Evolutionary conservation across 1,140 invertebrate species (phyloP), one percentile per base, ranked within the genome.

Genomic region (Elymnias hypermnestra): DNA sequence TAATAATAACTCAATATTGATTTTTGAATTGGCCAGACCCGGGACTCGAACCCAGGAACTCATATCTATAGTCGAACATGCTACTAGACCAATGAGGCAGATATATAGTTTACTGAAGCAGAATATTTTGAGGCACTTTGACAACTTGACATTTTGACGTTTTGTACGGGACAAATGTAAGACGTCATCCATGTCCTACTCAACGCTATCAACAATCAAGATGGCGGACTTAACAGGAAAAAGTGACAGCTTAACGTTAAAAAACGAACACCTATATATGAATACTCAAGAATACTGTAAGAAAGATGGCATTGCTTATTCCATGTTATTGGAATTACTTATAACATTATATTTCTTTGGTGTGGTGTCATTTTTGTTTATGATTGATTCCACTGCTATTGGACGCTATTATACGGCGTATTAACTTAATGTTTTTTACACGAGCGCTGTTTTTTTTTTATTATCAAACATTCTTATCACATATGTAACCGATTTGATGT

Each of bases 201-300:
- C n/a, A n/a, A n/a, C n/a, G n/a, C n/a, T n/a, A n/a, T n/a, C n/a
- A n/a, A n/a, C n/a, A n/a, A n/a, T n/a, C 47, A 46, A 45, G 28
- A 48, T 50, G 41, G 29, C 38, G 41, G 9, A 13, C 17, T 26
- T 25, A 50, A 48, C 23, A 49, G 17, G 12, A 53, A 43, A 21
- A 43, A 42, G 25, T 47, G 49, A 48, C 33, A 60, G 43, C 53
- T 60, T 66, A 63, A 60, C 39, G 28, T 48, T 51, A 52, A 57
- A 66, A 66, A 66, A 66, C 46, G 54, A 62, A 68, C 55, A 63
- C 50, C 50, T 63, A 72, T 56, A 70, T 64, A 51, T 52, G 60
- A 77, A 83, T 83, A 81, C 76, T 81, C 62, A 63, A 78, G 59
- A 79, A 83, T 79, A 83, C 75, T 77, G 76, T 72, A 79, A 67